These are phyloP conservation scores for Macrosoma leucophasiata DNA, from an alignment of 2,888 invertebrate genomes.

Conservation along the genomic window DNA sequence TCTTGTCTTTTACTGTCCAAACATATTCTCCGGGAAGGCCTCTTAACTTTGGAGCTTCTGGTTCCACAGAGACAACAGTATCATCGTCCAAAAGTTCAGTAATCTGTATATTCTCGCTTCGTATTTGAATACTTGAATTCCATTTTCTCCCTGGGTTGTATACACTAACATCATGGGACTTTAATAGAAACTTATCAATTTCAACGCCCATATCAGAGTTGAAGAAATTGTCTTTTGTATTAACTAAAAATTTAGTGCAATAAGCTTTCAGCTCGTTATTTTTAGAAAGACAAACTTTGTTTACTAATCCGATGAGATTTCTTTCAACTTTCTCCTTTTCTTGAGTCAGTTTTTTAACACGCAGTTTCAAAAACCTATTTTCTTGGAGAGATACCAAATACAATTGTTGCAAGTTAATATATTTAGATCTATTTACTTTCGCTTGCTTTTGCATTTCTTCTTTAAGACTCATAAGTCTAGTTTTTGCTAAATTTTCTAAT, in stretches of 20 bases:
- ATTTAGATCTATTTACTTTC: constrained; percentile 47
- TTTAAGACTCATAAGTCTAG: constrained; percentile 41
- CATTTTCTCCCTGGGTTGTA: too few species aligned
- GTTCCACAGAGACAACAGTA: constrained; percentile 29
- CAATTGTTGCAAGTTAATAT: constrained; percentile 52
- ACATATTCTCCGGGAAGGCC: constrained; percentile 58
- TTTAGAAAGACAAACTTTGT: constrained; percentile 48
- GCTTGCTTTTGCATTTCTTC: constrained; percentile 47
- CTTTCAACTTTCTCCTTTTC: constrained; percentile 50
- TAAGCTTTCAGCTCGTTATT: constrained; percentile 47
- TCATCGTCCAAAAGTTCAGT: constrained; percentile 32
- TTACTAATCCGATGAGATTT: constrained; percentile 45
- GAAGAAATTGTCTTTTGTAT: constrained; percentile 44
- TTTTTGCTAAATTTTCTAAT: constrained; percentile 47
- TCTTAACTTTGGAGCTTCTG: constrained; percentile 44
- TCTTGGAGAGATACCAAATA: constrained; percentile 55
- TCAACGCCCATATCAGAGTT: constrained; percentile 46
- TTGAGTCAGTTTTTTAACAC: constrained; percentile 41
- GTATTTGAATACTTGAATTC: too few species aligned
- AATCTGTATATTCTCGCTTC: constrained; percentile 15
- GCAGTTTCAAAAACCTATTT: constrained; percentile 49
- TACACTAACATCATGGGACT: constrained; percentile 18
- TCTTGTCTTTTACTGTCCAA: constrained; percentile 61
- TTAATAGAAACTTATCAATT: constrained; percentile 44
- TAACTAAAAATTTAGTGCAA: constrained; percentile 52